phyloP scores from a whole-genome alignment of 2,797 vertebrate genomes.

The Parotocinclus haroldoi region DNA sequence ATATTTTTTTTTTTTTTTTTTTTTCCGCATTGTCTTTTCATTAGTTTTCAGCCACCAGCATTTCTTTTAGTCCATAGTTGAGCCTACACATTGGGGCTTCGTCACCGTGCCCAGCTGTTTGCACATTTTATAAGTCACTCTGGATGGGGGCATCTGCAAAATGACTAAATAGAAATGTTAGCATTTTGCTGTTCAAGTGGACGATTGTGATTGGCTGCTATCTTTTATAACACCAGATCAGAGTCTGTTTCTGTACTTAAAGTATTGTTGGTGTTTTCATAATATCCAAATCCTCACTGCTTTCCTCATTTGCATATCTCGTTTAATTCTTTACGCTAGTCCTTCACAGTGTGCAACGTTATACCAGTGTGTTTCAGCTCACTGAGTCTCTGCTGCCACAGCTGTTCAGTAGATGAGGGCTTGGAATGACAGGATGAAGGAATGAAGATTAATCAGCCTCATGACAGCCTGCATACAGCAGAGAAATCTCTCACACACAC shows the following conservation, averaged over 20 bases:
- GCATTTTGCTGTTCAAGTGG: too few relatives aligned
- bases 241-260: not conserved
- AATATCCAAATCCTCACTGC: constrained; percentile 11
- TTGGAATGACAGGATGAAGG: constrained; percentile 51
- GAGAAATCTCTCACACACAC: constrained; percentile 49
- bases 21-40: too few relatives aligned
- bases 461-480: constrained; percentile 54
- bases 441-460: constrained; percentile 59
- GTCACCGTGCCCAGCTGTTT: too few relatives aligned
- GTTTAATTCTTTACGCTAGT: constrained; percentile 32
- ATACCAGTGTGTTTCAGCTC: constrained; percentile 42
- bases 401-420: constrained; percentile 56
- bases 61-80: too few relatives aligned
- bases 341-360: constrained; percentile 24
- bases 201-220: too few relatives aligned
- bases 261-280: not conserved
- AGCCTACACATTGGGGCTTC: too few relatives aligned
- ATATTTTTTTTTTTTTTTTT: too few relatives aligned
- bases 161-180: too few relatives aligned
- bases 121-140: too few relatives aligned
- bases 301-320: constrained; percentile 25
- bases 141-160: too few relatives aligned
- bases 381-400: constrained; percentile 48
- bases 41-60: too few relatives aligned
- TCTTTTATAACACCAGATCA: not conserved